Conservation (phyloP, 1,140 invertebrate species). For the Sogatella furcifera region DNA sequence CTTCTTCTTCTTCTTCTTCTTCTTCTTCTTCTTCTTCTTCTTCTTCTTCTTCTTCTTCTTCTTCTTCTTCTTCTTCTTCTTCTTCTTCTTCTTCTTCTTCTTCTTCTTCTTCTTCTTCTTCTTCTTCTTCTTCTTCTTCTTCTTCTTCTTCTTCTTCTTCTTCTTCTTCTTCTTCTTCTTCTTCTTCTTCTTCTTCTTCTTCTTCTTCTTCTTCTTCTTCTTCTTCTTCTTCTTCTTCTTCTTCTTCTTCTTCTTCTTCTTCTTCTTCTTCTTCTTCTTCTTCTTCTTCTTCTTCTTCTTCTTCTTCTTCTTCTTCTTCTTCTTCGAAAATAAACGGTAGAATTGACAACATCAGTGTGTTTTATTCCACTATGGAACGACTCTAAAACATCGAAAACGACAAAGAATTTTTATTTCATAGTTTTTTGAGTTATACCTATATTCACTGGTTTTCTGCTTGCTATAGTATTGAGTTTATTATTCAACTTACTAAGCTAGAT, state of each 20-base stretch:
- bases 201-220: background rate
- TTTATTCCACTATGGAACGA: too few species aligned
- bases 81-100: too few species aligned
- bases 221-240: background rate
- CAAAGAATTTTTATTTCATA: too few species aligned
- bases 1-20: too few species aligned
- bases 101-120: background rate
- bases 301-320: constrained; percentile 1
- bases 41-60: too few species aligned
- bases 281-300: background rate
- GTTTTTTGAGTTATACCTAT: too few species aligned
- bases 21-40: too few species aligned
- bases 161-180: background rate
- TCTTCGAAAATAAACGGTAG: background rate
- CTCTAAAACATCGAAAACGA: too few species aligned
- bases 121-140: background rate
- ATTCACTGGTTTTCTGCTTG: background rate
- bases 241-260: background rate
- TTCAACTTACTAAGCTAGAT: background rate
- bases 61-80: too few species aligned
- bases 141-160: background rate
- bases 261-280: background rate
- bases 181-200: background rate
- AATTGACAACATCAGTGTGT: too few species aligned
- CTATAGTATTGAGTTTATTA: background rate